phyloP scores from a whole-genome alignment of 1,140 invertebrate species.

The Hyles euphorbiae region DNA sequence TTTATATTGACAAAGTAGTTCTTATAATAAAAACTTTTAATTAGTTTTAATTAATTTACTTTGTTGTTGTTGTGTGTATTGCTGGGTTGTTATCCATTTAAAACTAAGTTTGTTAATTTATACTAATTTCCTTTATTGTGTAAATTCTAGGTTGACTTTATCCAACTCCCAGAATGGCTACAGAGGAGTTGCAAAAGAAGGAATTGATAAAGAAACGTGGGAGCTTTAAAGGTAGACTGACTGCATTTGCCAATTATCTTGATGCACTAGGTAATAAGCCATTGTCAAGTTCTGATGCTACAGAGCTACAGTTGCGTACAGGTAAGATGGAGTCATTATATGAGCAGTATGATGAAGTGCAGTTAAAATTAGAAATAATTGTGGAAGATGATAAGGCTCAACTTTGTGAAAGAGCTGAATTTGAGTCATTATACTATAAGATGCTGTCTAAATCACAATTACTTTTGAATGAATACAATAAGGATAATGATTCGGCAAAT shows the following conservation, averaged over 20 bases:
- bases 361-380: constrained; percentile 4
- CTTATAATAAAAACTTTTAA: no score
- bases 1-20: no score
- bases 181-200: no score
- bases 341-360: constrained; percentile 5
- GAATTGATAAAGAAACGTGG: not conserved
- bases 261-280: not conserved
- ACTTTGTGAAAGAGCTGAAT: no score
- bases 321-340: not conserved
- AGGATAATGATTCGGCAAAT: not conserved
- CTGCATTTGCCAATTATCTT: constrained; percentile 2
- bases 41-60: no score
- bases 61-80: no score
- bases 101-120: no score
- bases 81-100: no score
- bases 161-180: no score
- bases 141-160: no score
- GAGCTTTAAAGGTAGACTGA: constrained; percentile 4
- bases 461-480: not conserved
- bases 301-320: not conserved
- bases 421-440: constrained; percentile 4
- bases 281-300: not conserved
- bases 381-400: not conserved
- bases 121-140: no score
- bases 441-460: not conserved